A percentile compares a stretch with the other conserved stretches of the same genome.
Conservation (phyloP, 2,797 vertebrate genomes). For the Loriculus beryllinus region DNA sequence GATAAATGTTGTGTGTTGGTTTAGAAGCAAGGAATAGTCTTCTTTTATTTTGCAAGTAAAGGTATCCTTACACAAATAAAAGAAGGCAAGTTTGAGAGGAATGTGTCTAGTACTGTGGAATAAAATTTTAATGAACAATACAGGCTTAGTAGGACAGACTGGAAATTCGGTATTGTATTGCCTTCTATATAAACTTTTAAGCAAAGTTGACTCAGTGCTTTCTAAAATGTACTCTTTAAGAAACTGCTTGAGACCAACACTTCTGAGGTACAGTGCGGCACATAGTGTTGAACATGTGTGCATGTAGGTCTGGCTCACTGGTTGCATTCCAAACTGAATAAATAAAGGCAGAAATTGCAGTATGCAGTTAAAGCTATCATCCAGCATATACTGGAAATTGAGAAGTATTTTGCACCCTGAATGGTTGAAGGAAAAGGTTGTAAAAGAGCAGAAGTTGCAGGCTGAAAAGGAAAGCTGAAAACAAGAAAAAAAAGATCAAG, state of each 20-base stretch:
- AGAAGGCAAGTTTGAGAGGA: neutral
- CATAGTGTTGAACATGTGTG: fast-evolving
- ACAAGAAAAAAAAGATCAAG: neutral
- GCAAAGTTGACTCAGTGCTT: neutral
- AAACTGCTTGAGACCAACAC: neutral
- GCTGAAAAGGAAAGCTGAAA: neutral
- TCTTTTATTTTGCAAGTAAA: neutral
- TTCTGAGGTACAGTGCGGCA: neutral
- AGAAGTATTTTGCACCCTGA: neutral
- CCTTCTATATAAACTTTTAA: neutral
- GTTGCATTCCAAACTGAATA: neutral
- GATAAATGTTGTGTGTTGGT: neutral
- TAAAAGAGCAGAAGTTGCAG: neutral
- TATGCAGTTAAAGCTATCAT: neutral
- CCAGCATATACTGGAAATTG: neutral
- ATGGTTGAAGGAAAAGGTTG: neutral
- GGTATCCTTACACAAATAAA: neutral
- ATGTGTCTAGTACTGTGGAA: neutral
- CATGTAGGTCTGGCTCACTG: fast-evolving
- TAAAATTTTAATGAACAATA: neutral
- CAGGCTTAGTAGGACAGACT: no score
- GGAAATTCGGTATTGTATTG: neutral
- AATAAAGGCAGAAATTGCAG: neutral
- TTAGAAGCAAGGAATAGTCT: neutral
- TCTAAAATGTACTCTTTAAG: neutral